Conservation (phyloP, 1,140 invertebrate genomes). For the Atopsyche davidsoni region DNA sequence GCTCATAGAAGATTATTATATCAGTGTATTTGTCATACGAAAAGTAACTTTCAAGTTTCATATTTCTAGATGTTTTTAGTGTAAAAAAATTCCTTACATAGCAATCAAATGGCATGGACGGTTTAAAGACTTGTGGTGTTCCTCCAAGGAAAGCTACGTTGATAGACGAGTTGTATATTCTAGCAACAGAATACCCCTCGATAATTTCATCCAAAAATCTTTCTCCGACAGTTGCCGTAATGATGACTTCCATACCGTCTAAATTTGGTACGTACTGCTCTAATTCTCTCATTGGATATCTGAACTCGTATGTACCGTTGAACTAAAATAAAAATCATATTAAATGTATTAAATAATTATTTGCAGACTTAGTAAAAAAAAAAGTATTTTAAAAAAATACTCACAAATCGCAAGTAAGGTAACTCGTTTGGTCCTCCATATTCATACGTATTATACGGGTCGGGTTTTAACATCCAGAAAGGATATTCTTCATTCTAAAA, state of each 20-base stretch:
- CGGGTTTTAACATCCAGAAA: conserved; percentile 63
- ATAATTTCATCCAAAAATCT: conserved; percentile 81
- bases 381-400: conserved; percentile 32
- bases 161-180: conserved; percentile 81
- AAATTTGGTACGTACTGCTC: conserved; percentile 57
- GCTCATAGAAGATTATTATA: conserved; percentile 18
- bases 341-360: too few species aligned
- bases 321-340: conserved; percentile 55
- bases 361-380: not conserved
- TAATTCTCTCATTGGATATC: conserved; percentile 76
- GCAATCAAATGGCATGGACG: conserved; percentile 76
- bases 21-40: not conserved
- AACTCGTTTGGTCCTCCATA: conserved; percentile 43
- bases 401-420: conserved; percentile 64
- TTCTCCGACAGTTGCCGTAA: conserved; percentile 85
- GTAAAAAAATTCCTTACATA: conserved; percentile 58
- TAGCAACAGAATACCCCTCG: conserved; percentile 78
- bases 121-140: conserved; percentile 89
- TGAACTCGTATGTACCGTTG: conserved; percentile 78
- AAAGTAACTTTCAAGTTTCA: conserved; percentile 6
- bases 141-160: conserved; percentile 80
- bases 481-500: conserved; percentile 66
- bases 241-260: conserved; percentile 77
- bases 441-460: conserved; percentile 36
- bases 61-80: conserved; percentile 5